Evolutionary conservation across 2,797 vertebrate genomes (phyloP), one percentile per base, ranked within the genome.

Genomic region (Characodon lateralis): DNA sequence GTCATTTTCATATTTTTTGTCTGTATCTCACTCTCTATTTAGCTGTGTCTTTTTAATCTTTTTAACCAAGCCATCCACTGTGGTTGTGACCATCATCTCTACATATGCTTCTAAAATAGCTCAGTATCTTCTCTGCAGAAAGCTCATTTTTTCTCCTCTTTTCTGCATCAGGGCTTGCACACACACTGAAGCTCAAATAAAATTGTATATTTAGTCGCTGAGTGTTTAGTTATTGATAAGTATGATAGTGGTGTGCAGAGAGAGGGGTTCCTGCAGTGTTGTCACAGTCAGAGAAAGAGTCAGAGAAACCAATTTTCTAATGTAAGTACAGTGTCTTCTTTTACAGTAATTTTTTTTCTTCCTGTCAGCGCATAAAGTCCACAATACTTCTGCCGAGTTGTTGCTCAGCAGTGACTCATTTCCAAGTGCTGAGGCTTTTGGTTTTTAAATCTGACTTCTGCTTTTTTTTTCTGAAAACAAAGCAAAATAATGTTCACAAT

Each of bases 201-300:
- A 61, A 72, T 72, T 81, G 85, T 48, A 72, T 65, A 78, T 85
- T 81, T 74, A 88, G 71, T 77, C 66, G 75, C 79, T 63, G 48
- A 76, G 80, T 86, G 78, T 87, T 85, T 83, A 71, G 6, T 86
- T 74, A 85, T 83, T 80, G 87, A 89, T 85, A 76, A 87, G 86
- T 69, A 75, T 53, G 43, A 69, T 76, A 79, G 78, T 75, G 84
- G 87, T 80, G 70, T 56, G 22, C 43, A 65, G 56, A 78, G 70
- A 59, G 69, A 78, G 66, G 74, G 78, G 68, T 78, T 85, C 41
- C 78, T 59, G 61, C 55, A 71, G 63, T 81, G 71, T 68, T 76
- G 79, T 84, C 76, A 78, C n/a, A n/a, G 50, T 74, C 74, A 86
- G 55, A 82, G 88, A 80, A 89, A 87, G 68, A 16, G 26, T 68